A percentile compares a stretch with the other conserved stretches of the same genome.
These are phyloP conservation scores for Harpegnathos saltator DNA, from an alignment of 1,140 invertebrate genomes.

Conservation along the genomic window DNA sequence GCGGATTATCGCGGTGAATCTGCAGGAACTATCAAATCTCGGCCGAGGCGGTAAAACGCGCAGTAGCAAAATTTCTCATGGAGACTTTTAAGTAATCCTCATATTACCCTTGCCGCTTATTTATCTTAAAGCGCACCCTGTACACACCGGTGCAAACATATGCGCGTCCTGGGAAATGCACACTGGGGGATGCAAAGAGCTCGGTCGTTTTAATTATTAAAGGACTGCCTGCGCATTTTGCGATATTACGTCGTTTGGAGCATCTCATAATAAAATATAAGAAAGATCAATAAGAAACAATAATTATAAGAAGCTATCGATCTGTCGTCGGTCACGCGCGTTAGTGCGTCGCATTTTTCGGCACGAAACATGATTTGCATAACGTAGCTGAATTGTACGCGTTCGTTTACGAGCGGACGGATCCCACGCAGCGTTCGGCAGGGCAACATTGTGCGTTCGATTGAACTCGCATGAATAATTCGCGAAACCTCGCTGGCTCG, in stretches of 20 bases:
- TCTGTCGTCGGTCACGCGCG: background rate
- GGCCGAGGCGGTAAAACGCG: background rate
- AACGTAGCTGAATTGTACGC: slow-evolving; percentile 6
- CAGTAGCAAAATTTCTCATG: background rate
- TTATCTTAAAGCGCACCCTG: background rate
- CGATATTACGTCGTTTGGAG: background rate
- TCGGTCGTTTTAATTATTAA: slow-evolving; percentile 31
- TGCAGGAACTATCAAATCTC: background rate
- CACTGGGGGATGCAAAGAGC: background rate
- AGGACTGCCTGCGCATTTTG: background rate
- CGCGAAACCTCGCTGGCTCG: background rate
- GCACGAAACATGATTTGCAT: slow-evolving; percentile 8
- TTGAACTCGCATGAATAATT: slow-evolving; percentile 45
- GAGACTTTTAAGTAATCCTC: background rate
- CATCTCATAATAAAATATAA: no score
- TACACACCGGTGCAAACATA: background rate
- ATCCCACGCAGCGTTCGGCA: background rate
- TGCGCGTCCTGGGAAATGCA: background rate
- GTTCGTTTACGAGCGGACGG: background rate
- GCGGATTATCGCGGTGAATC: no score
- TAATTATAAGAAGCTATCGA: slow-evolving; percentile 15
- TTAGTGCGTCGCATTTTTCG: no score
- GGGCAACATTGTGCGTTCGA: background rate
- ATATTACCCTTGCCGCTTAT: background rate
- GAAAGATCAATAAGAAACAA: no score